Percentiles rank a stretch among this genome's conserved stretches.
Evolutionary conservation across 92 coral and sea anemone species (phyloP).

Genomic region (Epizoanthus scotinus): DNA sequence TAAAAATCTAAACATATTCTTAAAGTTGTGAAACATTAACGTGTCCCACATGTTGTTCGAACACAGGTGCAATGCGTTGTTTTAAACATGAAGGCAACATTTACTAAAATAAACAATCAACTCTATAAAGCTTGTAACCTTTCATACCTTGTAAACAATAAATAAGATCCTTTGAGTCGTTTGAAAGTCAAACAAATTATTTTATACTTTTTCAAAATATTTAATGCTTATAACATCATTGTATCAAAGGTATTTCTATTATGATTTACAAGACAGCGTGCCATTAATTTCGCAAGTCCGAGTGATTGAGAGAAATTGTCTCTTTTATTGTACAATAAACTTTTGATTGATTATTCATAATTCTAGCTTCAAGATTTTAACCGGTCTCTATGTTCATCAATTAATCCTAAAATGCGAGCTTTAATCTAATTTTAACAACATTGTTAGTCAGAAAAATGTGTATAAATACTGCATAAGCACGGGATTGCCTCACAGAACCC

Average conservation of each 20-base stretch:
- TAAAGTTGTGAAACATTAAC: neutral
- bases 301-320: neutral
- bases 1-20: neutral
- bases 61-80: neutral
- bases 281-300: neutral
- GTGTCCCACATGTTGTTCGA: neutral
- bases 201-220: neutral
- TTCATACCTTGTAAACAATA: neutral
- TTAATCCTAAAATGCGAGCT: neutral
- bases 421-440: constrained; percentile 8
- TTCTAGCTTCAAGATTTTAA: neutral
- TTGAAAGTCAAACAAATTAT: neutral
- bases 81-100: no score
- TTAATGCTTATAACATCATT: neutral
- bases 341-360: neutral
- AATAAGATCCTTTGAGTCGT: neutral
- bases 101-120: neutral
- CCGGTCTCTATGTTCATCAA: neutral
- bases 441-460: neutral
- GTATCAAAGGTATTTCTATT: neutral
- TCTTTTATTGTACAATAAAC: neutral
- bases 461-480: neutral
- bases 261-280: constrained; percentile 1
- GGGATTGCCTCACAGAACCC: neutral
- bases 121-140: neutral